Evolutionary conservation across 2,113 vertebrate genomes (phyloP).

Genomic region (Hystrix brachyura): DNA sequence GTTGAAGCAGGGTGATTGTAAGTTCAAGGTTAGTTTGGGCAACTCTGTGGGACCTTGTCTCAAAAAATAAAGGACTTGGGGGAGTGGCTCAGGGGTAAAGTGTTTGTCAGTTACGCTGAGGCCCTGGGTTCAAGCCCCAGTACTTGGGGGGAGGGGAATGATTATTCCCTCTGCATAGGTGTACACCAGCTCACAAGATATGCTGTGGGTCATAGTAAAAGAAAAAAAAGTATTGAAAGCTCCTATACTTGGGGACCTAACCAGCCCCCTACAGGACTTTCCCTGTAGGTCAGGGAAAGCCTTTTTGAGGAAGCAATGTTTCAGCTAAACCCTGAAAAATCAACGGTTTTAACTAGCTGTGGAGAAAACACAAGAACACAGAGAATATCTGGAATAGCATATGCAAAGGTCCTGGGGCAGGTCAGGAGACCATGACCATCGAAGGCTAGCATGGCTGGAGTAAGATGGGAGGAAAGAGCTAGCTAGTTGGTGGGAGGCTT

Average conservation of each 20-base stretch:
- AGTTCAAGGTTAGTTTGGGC: background rate
- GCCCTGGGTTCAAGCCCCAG: background rate
- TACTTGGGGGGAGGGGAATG: background rate
- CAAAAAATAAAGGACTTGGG: background rate
- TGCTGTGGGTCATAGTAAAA: background rate
- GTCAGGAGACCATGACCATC: background rate
- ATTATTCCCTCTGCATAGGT: background rate
- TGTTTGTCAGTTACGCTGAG: background rate
- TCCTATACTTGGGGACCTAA: background rate
- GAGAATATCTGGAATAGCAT: background rate
- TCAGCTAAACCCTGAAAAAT: background rate
- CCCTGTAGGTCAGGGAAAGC: background rate
- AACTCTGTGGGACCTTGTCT: background rate
- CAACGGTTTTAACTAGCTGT: slow-evolving; percentile 4
- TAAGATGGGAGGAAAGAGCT: background rate
- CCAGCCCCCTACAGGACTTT: background rate
- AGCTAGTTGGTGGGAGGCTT: background rate
- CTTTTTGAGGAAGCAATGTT: slow-evolving; percentile 20
- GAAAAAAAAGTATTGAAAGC: background rate
- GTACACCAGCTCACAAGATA: background rate
- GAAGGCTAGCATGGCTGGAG: background rate
- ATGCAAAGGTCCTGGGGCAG: background rate
- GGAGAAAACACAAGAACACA: background rate
- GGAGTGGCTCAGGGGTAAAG: background rate
- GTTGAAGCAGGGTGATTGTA: background rate